These are phyloP conservation scores for Atherinosoma microstoma DNA, from an alignment of 2,797 vertebrate species.

Conservation along the genomic window DNA sequence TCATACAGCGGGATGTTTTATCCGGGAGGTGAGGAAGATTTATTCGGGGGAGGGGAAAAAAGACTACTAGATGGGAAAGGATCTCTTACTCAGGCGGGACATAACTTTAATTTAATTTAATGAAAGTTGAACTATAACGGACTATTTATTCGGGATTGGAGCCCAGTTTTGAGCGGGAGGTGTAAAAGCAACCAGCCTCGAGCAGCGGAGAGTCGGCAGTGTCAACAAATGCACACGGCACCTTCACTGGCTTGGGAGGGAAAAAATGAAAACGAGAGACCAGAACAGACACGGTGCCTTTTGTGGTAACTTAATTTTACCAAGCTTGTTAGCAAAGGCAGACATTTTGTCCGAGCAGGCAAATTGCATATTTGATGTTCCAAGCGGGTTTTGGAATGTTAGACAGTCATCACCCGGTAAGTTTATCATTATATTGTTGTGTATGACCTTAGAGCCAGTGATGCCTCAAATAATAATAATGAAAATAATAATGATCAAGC, in stretches of 20 bases:
- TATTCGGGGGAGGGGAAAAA: not conserved
- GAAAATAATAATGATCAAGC: constrained; percentile 4
- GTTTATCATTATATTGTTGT: constrained; percentile 35
- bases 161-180: constrained; percentile 87
- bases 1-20: constrained; percentile 45
- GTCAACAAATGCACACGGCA: constrained; percentile 80
- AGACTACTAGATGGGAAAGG: not conserved
- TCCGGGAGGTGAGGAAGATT: constrained; percentile 7
- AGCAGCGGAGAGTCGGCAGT: constrained; percentile 69
- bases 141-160: constrained; percentile 61
- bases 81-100: not conserved
- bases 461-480: not conserved
- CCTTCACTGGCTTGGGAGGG: constrained; percentile 65
- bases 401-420: constrained; percentile 38
- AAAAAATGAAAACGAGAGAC: constrained; percentile 54
- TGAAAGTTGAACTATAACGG: constrained; percentile 56
- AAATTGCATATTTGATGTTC: constrained; percentile 19
- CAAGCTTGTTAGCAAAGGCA: constrained; percentile 35
- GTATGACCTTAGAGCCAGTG: constrained; percentile 32
- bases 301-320: constrained; percentile 58
- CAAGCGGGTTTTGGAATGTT: constrained; percentile 1
- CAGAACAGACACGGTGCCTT: constrained; percentile 52
- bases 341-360: constrained; percentile 22
- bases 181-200: constrained; percentile 70
- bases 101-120: constrained; percentile 17